Percentiles rank a stretch among this genome's conserved stretches.
phyloP scores from a whole-genome alignment of 2,113 vertebrate genomes.

The Syngnathus typhle region DNA sequence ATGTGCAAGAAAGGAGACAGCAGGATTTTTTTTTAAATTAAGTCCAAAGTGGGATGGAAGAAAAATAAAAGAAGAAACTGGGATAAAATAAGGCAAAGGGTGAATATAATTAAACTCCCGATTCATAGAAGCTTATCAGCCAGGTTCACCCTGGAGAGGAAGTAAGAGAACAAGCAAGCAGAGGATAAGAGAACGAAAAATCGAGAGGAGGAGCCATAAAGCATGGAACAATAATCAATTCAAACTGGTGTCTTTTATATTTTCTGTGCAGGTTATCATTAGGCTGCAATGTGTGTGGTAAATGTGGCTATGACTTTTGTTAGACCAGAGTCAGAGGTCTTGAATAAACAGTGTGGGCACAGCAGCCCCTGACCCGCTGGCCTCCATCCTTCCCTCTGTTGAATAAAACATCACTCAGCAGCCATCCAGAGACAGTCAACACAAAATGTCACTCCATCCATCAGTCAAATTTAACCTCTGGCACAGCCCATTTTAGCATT shows the following conservation, averaged over 20 bases:
- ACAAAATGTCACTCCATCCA: constrained; percentile 6
- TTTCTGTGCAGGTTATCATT: no score
- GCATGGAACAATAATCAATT: no score
- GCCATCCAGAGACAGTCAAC: constrained; percentile 38
- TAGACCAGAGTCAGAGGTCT: not conserved
- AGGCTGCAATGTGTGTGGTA: no score
- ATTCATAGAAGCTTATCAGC: constrained; percentile 33
- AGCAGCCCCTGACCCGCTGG: constrained; percentile 12
- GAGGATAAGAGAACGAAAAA: constrained; percentile 4
- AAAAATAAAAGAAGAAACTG: constrained; percentile 18
- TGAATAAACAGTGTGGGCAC: constrained; percentile 25
- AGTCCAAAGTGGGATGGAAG: constrained; percentile 12
- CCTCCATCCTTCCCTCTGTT: constrained; percentile 33
- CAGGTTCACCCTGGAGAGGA: constrained; percentile 25
- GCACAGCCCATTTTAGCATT: no score
- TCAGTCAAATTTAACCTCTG: no score
- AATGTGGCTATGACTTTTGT: not conserved
- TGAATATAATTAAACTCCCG: constrained; percentile 31
- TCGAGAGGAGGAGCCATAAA: not conserved
- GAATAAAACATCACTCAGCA: constrained; percentile 56
- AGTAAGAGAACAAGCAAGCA: constrained; percentile 11
- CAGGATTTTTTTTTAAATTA: constrained; percentile 14
- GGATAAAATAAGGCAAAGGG: constrained; percentile 34
- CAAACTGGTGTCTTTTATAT: no score
- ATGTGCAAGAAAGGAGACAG: constrained; percentile 15